A percentile compares a stretch with the other conserved stretches of the same genome.
Conservation (phyloP, 2,797 vertebrate species). For the Syngnathus rostellatus region DNA sequence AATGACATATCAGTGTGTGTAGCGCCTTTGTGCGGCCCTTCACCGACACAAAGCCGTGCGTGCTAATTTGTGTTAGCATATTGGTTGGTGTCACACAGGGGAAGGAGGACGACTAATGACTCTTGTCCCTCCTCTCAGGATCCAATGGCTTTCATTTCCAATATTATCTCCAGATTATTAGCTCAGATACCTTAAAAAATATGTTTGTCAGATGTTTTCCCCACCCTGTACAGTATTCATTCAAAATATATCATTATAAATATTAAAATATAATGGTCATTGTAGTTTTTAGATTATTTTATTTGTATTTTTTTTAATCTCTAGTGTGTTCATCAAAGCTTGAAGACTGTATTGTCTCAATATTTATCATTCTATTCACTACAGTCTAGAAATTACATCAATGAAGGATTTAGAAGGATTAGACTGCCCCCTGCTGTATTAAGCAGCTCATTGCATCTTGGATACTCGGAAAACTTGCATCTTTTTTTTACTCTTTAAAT, state of each 20-base stretch:
- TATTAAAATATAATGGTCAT: too few species aligned
- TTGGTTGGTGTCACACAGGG: constrained; percentile 50
- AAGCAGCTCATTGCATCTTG: background rate
- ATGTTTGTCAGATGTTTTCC: too few species aligned
- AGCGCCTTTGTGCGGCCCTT: constrained; percentile 61
- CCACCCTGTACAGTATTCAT: too few species aligned
- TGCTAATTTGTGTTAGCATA: constrained; percentile 63
- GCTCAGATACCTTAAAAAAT: too few species aligned
- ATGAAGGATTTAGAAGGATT: background rate
- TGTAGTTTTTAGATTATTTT: too few species aligned
- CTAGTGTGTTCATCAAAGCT: too few species aligned
- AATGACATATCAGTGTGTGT: constrained; percentile 65
- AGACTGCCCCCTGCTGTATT: constrained; percentile 2
- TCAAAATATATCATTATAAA: too few species aligned
- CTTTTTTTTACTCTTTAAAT: background rate
- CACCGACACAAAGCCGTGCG: constrained; percentile 58
- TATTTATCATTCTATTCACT: background rate
- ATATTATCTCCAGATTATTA: too few species aligned
- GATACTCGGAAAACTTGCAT: background rate
- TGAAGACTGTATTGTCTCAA: background rate
- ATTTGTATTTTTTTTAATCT: too few species aligned
- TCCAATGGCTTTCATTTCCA: too few species aligned
- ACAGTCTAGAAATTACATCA: background rate
- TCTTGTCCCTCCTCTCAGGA: constrained; percentile 24
- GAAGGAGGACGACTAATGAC: constrained; percentile 41